A percentile compares a stretch with the other conserved stretches of the same genome.
Conservation (phyloP, 1,140 invertebrate genomes). For the Adelges cooleyi region DNA sequence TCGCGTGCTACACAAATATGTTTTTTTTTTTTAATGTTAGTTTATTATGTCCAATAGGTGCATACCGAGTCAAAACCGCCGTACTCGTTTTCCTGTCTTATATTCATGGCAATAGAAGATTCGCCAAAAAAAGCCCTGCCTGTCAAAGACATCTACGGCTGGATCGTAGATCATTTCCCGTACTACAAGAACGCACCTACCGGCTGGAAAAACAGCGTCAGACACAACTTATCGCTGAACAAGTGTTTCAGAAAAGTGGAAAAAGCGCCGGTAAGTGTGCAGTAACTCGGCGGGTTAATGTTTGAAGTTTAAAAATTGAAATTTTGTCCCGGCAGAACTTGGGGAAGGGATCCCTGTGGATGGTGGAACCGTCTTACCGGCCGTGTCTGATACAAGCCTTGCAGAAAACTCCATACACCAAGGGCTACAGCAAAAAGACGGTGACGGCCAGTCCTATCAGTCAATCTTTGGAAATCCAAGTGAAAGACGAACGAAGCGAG, state of each 20-base stretch:
- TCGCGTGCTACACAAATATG: neutral
- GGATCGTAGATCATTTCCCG: conserved; percentile 92
- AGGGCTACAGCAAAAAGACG: conserved; percentile 19
- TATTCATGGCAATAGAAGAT: conserved; percentile 95
- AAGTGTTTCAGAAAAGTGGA: conserved; percentile 96
- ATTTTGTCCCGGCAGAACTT: conserved; percentile 51
- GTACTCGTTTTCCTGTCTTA: conserved; percentile 88
- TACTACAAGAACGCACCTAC: conserved; percentile 93
- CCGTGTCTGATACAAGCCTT: conserved; percentile 74
- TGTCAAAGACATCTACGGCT: conserved; percentile 95
- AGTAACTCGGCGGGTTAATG: neutral
- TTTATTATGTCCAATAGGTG: conserved; percentile 43
- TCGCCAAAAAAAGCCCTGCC: conserved; percentile 76
- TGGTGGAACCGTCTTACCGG: conserved; percentile 78
- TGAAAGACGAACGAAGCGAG: conserved; percentile 4
- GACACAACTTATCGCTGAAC: conserved; percentile 90
- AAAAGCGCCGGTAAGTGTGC: conserved; percentile 60
- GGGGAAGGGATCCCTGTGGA: conserved; percentile 90
- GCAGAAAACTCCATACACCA: conserved; percentile 60
- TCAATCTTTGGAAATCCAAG: neutral
- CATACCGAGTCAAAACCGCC: conserved; percentile 82
- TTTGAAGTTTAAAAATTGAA: neutral
- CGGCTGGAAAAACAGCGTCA: conserved; percentile 95
- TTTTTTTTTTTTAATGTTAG: neutral
- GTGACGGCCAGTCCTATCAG: neutral